Evolutionary conservation across 2,113 vertebrate genomes (phyloP).

Genomic region (Thymallus thymallus): DNA sequence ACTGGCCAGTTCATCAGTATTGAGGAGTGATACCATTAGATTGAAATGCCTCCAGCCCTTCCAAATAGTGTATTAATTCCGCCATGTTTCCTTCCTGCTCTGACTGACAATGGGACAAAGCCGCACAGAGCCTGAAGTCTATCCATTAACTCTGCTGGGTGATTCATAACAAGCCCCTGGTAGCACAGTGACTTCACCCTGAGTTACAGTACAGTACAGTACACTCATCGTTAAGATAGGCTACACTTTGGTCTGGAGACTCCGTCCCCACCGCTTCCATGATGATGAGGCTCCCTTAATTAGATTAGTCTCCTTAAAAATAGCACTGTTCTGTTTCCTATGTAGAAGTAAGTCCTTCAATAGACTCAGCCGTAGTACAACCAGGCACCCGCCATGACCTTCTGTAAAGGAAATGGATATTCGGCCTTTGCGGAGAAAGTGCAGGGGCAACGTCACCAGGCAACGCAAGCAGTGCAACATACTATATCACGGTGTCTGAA

Average conservation of each 20-base stretch:
- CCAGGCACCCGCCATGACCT: background rate
- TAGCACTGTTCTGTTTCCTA: conserved; percentile 15
- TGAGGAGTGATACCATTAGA: background rate
- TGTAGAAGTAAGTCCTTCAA: conserved; percentile 15
- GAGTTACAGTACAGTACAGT: conserved; percentile 43
- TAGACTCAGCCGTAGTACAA: background rate
- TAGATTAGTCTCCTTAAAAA: conserved; percentile 42
- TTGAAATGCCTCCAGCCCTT: background rate
- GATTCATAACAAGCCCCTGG: conserved; percentile 38
- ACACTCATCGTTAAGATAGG: background rate
- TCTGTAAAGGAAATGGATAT: background rate
- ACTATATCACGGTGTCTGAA: too few species aligned
- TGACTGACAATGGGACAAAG: conserved; percentile 1
- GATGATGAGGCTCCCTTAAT: conserved; percentile 39
- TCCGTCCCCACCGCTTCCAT: conserved; percentile 14
- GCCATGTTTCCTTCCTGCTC: background rate
- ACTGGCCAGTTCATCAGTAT: background rate
- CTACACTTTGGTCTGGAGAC: conserved; percentile 5
- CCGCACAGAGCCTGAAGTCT: conserved; percentile 33
- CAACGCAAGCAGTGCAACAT: background rate
- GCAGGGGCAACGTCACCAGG: background rate
- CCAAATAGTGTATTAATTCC: conserved; percentile 4
- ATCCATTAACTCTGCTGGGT: conserved; percentile 41
- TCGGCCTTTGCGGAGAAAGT: background rate
- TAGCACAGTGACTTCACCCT: conserved; percentile 42